Evolutionary conservation across 2,113 vertebrate genomes (phyloP).

Genomic region (Phalacrocorax aristotelis): DNA sequence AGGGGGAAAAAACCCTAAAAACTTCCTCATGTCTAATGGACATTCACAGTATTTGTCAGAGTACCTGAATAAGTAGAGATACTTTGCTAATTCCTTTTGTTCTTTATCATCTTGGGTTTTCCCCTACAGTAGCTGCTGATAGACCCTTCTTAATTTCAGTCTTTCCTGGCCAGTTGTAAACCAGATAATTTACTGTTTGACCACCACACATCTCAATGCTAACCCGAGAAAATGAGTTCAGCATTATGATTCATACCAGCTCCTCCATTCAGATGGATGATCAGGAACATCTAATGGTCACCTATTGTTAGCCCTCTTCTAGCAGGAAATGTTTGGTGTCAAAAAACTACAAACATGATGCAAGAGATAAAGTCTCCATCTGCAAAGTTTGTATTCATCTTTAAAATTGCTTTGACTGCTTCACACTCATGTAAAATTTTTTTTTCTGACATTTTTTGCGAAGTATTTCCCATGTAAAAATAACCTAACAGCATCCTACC

Average conservation of each 20-base stretch:
- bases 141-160: not conserved
- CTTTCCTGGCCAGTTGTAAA: not conserved
- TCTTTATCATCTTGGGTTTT: not conserved
- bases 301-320: not conserved
- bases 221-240: not conserved
- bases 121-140: not conserved
- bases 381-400: not conserved
- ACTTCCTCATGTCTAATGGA: not conserved
- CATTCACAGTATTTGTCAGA: not conserved
- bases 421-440: not conserved
- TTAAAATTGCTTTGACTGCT: not conserved
- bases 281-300: not conserved
- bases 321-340: not conserved
- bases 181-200: not conserved
- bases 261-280: not conserved
- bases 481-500: not conserved
- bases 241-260: not conserved
- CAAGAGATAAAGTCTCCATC: not conserved
- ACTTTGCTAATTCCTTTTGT: not conserved
- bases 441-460: not conserved
- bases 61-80: not conserved
- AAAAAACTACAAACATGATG: not conserved
- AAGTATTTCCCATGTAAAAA: not conserved
- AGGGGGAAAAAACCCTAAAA: accelerated
- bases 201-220: not conserved